Conservation (phyloP, 2,113 vertebrate genomes). For the Myxocyprinus asiaticus region DNA sequence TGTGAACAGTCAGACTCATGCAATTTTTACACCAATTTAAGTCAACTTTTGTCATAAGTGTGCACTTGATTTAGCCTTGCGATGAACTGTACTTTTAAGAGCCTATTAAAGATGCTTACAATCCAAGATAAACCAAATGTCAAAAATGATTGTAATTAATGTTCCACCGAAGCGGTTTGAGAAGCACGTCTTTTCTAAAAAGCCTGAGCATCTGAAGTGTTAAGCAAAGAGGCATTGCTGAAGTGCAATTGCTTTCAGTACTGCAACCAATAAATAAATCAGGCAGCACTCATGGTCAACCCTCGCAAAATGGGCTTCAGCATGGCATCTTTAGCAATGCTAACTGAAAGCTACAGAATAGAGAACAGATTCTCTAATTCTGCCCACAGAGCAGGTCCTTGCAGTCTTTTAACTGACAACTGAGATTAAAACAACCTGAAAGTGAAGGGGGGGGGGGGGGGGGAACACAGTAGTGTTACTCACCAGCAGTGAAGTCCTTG, state of each 20-base stretch:
- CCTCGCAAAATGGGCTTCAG: neutral
- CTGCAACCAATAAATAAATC: slow-evolving; percentile 16
- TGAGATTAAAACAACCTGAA: neutral
- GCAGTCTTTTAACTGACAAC: neutral
- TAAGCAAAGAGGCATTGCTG: neutral
- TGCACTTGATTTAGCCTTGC: no score
- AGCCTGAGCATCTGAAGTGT: neutral
- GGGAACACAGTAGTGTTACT: slow-evolving; percentile 59
- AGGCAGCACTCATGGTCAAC: neutral
- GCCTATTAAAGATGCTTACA: no score
- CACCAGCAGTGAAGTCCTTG: slow-evolving; percentile 94
- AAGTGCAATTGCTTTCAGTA: neutral
- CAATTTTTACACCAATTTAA: no score
- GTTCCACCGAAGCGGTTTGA: neutral
- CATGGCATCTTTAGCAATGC: neutral
- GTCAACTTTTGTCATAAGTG: no score
- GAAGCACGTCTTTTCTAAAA: neutral
- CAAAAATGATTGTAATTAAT: neutral
- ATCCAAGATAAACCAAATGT: neutral
- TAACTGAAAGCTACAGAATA: slow-evolving; percentile 1
- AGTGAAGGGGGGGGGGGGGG: neutral
- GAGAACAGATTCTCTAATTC: neutral
- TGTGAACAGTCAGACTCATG: no score
- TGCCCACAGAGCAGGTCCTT: neutral
- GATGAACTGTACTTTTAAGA: no score